Conservation (phyloP, 2,888 invertebrate species). For the Cetonia aurata region DNA sequence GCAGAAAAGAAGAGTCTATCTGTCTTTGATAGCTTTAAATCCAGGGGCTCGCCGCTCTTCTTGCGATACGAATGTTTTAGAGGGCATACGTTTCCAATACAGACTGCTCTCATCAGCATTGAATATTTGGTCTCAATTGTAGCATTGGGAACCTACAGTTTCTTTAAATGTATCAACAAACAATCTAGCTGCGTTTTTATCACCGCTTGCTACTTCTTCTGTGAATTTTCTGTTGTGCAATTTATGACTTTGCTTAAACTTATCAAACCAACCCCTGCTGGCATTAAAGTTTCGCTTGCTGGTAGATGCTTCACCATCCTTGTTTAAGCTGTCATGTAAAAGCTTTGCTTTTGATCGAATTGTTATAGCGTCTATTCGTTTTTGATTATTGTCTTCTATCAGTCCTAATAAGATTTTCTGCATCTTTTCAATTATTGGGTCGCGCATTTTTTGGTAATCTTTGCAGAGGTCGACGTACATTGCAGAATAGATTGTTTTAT, state of each 20-base stretch:
- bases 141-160: slow-evolving; percentile 9
- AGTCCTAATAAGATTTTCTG: no score
- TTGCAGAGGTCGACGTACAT: no score
- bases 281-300: neutral
- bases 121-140: slow-evolving; percentile 8
- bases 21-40: slow-evolving; percentile 1
- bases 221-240: slow-evolving; percentile 48
- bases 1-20: neutral
- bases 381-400: no score
- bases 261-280: slow-evolving; percentile 50
- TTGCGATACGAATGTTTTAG: slow-evolving; percentile 1
- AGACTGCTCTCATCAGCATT: slow-evolving; percentile 8
- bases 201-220: slow-evolving; percentile 52
- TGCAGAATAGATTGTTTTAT: no score
- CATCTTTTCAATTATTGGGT: no score
- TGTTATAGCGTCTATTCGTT: neutral
- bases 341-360: slow-evolving; percentile 15
- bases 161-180: slow-evolving; percentile 7
- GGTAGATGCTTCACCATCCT: neutral
- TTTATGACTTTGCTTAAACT: no score
- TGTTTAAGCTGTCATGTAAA: slow-evolving; percentile 2
- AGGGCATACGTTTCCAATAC: slow-evolving; percentile 1
- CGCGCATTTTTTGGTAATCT: no score
- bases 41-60: slow-evolving; percentile 5
- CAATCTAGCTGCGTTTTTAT: slow-evolving; percentile 45